A percentile compares a stretch with the other conserved stretches of the same genome.
These are phyloP conservation scores for Orchestes rusci DNA, from an alignment of 2,888 invertebrate species.

Conservation along the genomic window DNA sequence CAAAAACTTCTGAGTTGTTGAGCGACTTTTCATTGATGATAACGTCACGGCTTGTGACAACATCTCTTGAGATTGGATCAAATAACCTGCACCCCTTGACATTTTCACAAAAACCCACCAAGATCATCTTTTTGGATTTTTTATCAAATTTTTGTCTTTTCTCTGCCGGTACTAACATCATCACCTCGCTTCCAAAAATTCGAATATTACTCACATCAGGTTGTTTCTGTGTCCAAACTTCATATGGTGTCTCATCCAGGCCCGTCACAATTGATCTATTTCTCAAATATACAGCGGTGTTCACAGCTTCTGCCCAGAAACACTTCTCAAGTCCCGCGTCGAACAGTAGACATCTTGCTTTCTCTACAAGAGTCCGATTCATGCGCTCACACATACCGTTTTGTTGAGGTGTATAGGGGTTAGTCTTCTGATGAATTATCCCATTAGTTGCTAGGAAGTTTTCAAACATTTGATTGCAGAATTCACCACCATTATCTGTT, in stretches of 20 bases:
- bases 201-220: constrained; percentile 33
- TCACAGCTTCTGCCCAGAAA: constrained; percentile 27
- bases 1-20: no score
- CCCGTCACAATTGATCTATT: constrained; percentile 17
- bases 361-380: constrained; percentile 30
- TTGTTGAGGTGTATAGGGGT: constrained; percentile 29
- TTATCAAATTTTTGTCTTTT: constrained; percentile 31
- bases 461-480: constrained; percentile 21
- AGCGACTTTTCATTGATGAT: no score
- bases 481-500: constrained; percentile 30
- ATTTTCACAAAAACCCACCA: no score
- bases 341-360: constrained; percentile 25
- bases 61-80: no score
- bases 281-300: constrained; percentile 23
- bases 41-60: no score
- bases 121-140: constrained; percentile 27
- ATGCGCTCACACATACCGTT: constrained; percentile 30
- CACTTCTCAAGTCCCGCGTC: constrained; percentile 20
- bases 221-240: constrained; percentile 30
- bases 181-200: constrained; percentile 32
- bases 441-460: constrained; percentile 27
- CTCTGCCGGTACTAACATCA: constrained; percentile 33
- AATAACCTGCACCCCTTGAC: no score
- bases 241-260: constrained; percentile 31
- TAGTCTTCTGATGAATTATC: constrained; percentile 31